Evolutionary conservation across 2,113 vertebrate genomes (phyloP).

Genomic region (Hiodon tergisus): DNA sequence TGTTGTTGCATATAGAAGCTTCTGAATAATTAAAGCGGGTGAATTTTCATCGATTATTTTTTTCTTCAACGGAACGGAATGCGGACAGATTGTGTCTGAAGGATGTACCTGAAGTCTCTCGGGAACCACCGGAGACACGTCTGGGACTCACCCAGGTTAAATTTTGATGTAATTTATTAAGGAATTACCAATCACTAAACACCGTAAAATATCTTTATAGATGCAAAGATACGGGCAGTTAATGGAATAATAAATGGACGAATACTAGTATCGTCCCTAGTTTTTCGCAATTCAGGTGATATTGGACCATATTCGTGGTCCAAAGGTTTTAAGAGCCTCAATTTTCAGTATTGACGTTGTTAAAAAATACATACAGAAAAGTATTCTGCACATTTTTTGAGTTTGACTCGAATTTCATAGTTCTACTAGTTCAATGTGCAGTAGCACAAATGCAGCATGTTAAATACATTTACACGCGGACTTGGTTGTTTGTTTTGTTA

Average conservation of each 20-base stretch:
- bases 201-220: no score
- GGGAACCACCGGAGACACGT: constrained; percentile 32
- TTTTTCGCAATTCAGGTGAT: no score
- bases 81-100: constrained; percentile 51
- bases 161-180: background rate
- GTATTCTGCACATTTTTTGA: background rate
- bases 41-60: constrained; percentile 6
- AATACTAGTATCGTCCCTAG: no score
- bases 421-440: background rate
- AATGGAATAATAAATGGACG: no score
- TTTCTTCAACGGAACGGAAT: constrained; percentile 9
- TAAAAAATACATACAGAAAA: background rate
- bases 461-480: background rate
- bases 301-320: background rate
- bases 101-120: constrained; percentile 38
- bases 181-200: no score
- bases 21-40: constrained; percentile 1
- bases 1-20: background rate
- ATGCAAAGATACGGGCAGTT: no score
- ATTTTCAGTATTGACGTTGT: background rate
- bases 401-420: background rate
- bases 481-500: background rate
- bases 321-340: background rate
- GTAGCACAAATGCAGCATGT: background rate
- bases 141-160: constrained; percentile 31